Base-by-base conservation (phyloP, 2,113 vertebrate species). In the Paedocypris sp. region DNA sequence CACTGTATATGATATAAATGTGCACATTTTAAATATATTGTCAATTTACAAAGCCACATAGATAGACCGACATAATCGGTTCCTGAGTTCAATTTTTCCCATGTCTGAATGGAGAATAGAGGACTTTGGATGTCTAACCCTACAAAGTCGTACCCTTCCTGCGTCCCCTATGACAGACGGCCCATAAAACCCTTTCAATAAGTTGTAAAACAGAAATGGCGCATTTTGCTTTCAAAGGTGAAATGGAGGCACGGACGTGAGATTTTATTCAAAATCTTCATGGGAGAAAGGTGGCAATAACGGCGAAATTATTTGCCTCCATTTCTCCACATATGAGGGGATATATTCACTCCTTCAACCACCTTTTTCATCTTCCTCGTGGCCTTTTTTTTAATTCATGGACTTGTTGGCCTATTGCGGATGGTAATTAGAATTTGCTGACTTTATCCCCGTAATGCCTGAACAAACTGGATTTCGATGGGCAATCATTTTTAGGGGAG, bases 331-430 rank as follows among this genome's bases (percentile, higher is more conserved):
- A n/a, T n/a, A n/a, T n/a, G n/a, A n/a, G n/a, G n/a, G n/a, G n/a
- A n/a, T n/a, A n/a, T n/a, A n/a, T n/a, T n/a, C n/a, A n/a, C n/a
- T n/a, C n/a, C n/a, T n/a, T n/a, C n/a, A n/a, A n/a, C n/a, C n/a
- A n/a, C n/a, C n/a, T n/a, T n/a, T n/a, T n/a, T n/a, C n/a, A n/a
- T n/a, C n/a, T 35, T 75, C 75, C 67, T 67, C 63, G 70, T 52
- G 39, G 74, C 80, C 77, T 83, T 89, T 86, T 85, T 90, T 82
- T 83, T 93, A 92, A 93, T 92, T 88, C 88, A 93, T 94, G 85
- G 84, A 85, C 83, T 91, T 90, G 79, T 88, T 89, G 92, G 91
- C 90, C 84, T 82, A 84, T 83, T 79, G 74, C 71, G 73, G 73
- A 60, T 67, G 54, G 76, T 80, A 77, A 85, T 85, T 82, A 50